Evolutionary conservation across 2,113 vertebrate genomes (phyloP), one percentile per base, ranked within the genome.

Genomic region (Procavia capensis): DNA sequence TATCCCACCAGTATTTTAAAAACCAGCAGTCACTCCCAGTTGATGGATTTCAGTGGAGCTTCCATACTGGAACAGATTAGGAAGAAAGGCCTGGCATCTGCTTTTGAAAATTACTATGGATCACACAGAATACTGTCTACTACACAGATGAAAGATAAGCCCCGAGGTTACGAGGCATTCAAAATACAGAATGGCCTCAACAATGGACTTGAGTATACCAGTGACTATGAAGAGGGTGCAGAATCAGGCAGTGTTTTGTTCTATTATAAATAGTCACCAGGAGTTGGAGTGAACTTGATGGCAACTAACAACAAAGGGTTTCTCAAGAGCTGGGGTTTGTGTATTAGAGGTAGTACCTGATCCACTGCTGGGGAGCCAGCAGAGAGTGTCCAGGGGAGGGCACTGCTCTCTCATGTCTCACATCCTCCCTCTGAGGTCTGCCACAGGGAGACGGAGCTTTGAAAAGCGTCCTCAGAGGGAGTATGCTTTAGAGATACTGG

Each of bases 341-440:
- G 2, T 0, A 0, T 47, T 50, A 25, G 76, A 36, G n/a, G n/a
- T n/a, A n/a, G n/a, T n/a, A n/a, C n/a, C n/a, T n/a, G n/a, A n/a
- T n/a, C n/a, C n/a, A n/a, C n/a, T n/a, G n/a, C n/a, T n/a, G n/a
- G n/a, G n/a, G 70, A 88, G 79, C 27, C 25, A 2, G 10, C 47
- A 0, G 14, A 2, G 20, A 16, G 9, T 1, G 70, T 75, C 97
- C 95, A n/a, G 93, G 76, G 47, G 89, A 97, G 95, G 94, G 86
- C 25, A 13, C 90, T 70, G 89, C 96, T 74, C 13, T 17, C 85
- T 93, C 34, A 2, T 6, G 0, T 47, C 78, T 66, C 61, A 75
- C 22, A 9, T 41, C 36, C 9, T 24, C 80, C 80, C 2, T 0
- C 39, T 0, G 19, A 0, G 10, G 13, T n/a, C 68, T 7, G 0